Evolutionary conservation across 2,797 vertebrate species (phyloP).

Genomic region (Sebastes hubbsi): DNA sequence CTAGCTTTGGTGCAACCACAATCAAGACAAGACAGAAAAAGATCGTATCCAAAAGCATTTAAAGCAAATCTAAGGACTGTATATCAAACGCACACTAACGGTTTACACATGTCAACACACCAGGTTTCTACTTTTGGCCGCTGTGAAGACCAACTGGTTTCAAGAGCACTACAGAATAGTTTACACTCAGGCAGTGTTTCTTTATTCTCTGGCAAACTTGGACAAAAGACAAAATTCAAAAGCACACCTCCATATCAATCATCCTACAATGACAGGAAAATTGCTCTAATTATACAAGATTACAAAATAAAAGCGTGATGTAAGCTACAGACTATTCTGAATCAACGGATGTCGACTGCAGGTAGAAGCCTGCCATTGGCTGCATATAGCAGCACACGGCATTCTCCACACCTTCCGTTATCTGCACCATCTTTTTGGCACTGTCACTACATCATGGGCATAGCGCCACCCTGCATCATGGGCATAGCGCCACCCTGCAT

Average conservation of each 20-base stretch:
- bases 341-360: neutral
- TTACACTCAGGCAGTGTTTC: neutral
- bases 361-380: neutral
- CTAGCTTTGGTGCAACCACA: neutral
- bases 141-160: neutral
- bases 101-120: neutral
- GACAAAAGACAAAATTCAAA: neutral
- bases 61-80: neutral
- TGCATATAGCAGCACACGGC: neutral
- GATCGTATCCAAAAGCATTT: neutral
- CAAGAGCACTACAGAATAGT: neutral
- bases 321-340: neutral
- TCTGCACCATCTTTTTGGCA: too few relatives aligned
- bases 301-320: neutral
- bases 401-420: too few relatives aligned
- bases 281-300: neutral
- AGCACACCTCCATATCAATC: neutral
- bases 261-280: neutral
- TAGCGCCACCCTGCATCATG: too few relatives aligned
- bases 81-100: neutral
- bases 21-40: conserved; percentile 1
- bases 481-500: too few relatives aligned
- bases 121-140: neutral
- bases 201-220: neutral
- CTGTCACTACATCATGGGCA: too few relatives aligned